phyloP scores from a whole-genome alignment of 1,140 invertebrate species.

The Macrosteles quadrilineatus region DNA sequence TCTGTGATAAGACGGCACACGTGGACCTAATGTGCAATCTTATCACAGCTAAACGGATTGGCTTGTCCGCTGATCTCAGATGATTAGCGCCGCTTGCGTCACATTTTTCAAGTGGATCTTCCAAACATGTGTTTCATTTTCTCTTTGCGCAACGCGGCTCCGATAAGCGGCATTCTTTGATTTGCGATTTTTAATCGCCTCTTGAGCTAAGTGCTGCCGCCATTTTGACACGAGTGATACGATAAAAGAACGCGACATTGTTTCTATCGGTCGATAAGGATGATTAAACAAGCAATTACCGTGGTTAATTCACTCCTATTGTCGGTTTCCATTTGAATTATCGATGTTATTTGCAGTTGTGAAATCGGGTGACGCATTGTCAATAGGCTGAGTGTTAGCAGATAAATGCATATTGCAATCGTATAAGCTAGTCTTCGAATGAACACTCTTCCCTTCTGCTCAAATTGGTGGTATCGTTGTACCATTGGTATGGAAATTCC shows the following conservation, averaged over 20 bases:
- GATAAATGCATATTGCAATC: too few species aligned
- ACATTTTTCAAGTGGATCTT: neutral
- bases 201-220: neutral
- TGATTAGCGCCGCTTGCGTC: neutral
- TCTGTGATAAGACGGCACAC: too few species aligned
- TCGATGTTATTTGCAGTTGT: too few species aligned
- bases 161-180: conserved; percentile 1
- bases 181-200: neutral
- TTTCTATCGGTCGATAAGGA: neutral
- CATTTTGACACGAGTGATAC: conserved; percentile 10
- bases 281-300: conserved; percentile 21
- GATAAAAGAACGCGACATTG: conserved; percentile 13
- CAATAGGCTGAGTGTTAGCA: too few species aligned
- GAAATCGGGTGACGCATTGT: too few species aligned
- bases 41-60: conserved; percentile 9
- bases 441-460: too few species aligned
- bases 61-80: neutral
- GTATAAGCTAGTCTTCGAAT: too few species aligned
- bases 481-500: too few species aligned
- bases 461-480: too few species aligned
- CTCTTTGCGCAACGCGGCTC: neutral
- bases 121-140: conserved; percentile 17
- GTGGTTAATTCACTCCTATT: too few species aligned
- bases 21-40: neutral
- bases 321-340: too few species aligned